Base-by-base conservation (phyloP, 2,888 invertebrate genomes). In the Heliconius ethilla region DNA sequence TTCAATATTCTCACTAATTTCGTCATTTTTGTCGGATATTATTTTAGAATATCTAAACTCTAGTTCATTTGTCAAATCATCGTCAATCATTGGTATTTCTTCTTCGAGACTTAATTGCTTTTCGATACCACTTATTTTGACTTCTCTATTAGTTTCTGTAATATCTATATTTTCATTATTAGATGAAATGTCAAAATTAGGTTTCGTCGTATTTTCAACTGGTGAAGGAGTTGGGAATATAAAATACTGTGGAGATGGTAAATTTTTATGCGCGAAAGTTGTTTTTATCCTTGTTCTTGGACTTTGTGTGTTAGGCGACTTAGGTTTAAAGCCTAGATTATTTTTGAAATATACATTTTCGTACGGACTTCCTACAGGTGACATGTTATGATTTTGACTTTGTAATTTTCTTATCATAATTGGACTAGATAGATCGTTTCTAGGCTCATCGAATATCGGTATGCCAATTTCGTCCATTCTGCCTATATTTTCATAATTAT, bases 211-310 rank as follows among this genome's bases (percentile, higher is more conserved):
- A 78, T 88, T 86, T 76, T 92, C 91, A 70, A 87, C 86, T 1
- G 93, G 90, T 3, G 93, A 90, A 5, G 93, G 93, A 0, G 93
- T 90, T 0, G 95, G 95, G 80, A 94, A 95, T 65, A 95, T 86
- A 75, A 95, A 95, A 85, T 94, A 94, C 78, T 95, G 94, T 2
- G 95, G 95, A 7, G 94, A 89, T 3, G 91, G 86, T 13, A 95
- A 78, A 90, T 92, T 92, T 89, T 93, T 95, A 82, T 95, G 94
- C 13, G 94, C 92, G 83, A 95, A 95, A 1, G 88, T 89, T 0
- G 96, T 96, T 84, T 95, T 96, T 45, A 96, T 96, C 86, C 95
- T 92, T 3, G 95, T 95, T 80, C 96, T 92, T 3, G 96, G 96
- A 87, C 89, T 95, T 90, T 89, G 95, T 63, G 93, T 95, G 82